phyloP scores from a whole-genome alignment of 2,797 vertebrate genomes.

The Hydrophis major region DNA sequence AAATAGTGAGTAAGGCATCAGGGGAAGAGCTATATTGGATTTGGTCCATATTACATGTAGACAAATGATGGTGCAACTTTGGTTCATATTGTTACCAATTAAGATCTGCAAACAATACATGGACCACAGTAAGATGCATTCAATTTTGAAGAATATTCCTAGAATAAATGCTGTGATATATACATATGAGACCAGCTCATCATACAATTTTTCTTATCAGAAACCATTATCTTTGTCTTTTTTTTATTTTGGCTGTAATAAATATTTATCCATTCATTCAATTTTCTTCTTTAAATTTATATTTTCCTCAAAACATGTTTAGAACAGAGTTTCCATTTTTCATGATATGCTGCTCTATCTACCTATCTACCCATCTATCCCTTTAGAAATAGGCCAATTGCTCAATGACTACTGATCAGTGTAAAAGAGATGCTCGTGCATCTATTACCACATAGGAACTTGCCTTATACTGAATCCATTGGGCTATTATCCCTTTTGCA shows the following conservation, averaged over 20 bases:
- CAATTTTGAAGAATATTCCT: not conserved
- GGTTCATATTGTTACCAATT: not conserved
- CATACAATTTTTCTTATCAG: not conserved
- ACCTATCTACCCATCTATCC: not conserved
- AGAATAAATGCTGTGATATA: not conserved
- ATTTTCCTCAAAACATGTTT: not conserved
- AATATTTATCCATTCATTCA: not conserved
- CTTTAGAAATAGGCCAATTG: not conserved
- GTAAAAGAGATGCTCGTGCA: not conserved
- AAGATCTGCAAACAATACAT: not conserved
- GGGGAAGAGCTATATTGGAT: not conserved
- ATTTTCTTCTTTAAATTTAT: not conserved
- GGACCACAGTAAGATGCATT: not conserved
- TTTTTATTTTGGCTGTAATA: not conserved
- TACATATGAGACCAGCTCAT: not conserved
- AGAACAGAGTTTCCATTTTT: not conserved
- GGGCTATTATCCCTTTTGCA: not conserved
- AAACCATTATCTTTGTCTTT: not conserved
- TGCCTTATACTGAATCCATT: not conserved
- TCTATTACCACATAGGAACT: not conserved
- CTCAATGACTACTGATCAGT: not conserved
- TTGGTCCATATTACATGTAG: not conserved
- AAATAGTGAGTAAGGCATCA: not conserved
- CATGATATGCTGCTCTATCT: not conserved
- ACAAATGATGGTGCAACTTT: not conserved